phyloP scores from a whole-genome alignment of 1,140 invertebrate genomes.

The Bombus haemorrhoidalis region DNA sequence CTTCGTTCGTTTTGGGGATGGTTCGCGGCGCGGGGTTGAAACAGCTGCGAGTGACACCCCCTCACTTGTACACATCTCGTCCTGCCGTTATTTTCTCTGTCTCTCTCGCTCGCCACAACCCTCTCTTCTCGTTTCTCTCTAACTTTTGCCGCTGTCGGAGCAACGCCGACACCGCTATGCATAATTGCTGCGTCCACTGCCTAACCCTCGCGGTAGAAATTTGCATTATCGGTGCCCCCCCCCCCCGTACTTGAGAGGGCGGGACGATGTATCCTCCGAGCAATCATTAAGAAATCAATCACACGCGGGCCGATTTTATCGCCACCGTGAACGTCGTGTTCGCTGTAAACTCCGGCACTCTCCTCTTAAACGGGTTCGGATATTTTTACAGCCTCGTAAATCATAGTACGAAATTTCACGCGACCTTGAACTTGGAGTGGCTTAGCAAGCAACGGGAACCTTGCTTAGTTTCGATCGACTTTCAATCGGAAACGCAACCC shows the following conservation, averaged over 20 bases:
- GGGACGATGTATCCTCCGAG: constrained; percentile 41
- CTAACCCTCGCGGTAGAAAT: constrained; percentile 61
- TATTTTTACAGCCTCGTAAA: too few species aligned
- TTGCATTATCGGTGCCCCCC: constrained; percentile 66
- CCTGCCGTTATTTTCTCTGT: constrained; percentile 43
- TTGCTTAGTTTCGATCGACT: too few species aligned
- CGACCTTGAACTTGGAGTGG: too few species aligned
- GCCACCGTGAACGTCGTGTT: too few species aligned
- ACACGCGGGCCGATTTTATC: constrained; percentile 7
- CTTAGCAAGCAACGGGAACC: too few species aligned
- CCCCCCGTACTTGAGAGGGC: constrained; percentile 20
- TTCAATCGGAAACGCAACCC: too few species aligned
- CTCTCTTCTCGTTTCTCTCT: background rate
- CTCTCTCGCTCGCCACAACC: constrained; percentile 11
- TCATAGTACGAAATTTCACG: too few species aligned
- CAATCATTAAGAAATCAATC: constrained; percentile 70
- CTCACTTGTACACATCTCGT: constrained; percentile 52
- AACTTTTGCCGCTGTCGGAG: constrained; percentile 33
- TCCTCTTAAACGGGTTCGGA: too few species aligned
- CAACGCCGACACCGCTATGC: constrained; percentile 54
- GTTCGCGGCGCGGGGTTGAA: constrained; percentile 62
- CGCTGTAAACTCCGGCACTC: background rate
- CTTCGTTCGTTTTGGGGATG: constrained; percentile 63
- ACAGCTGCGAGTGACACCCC: constrained; percentile 74
- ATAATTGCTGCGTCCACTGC: constrained; percentile 67